Percentiles rank a stretch among this genome's conserved stretches.
phyloP scores from a whole-genome alignment of 2,888 invertebrate genomes.

The Lochmaea crataegi region DNA sequence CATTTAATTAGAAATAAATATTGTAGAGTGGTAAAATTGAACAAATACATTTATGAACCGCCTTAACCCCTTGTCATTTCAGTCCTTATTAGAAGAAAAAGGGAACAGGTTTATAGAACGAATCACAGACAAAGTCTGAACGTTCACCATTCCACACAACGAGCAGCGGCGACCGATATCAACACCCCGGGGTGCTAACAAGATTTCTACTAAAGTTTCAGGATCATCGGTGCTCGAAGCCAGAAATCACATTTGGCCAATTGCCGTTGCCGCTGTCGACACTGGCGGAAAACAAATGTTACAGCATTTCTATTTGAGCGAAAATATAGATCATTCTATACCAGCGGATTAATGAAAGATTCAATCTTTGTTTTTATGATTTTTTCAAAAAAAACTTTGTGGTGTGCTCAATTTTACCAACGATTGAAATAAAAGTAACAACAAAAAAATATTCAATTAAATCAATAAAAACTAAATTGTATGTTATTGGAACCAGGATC shows the following conservation, averaged over 20 bases:
- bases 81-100: not conserved
- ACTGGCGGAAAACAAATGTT: constrained; percentile 23
- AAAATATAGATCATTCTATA: constrained; percentile 16
- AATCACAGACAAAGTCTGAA: not conserved
- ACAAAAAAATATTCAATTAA: no score
- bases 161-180: constrained; percentile 11
- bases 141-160: constrained; percentile 2
- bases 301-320: constrained; percentile 16
- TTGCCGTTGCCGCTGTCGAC: not conserved
- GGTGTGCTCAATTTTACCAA: no score
- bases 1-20: no score
- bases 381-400: no score
- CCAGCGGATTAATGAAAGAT: not conserved
- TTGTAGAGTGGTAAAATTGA: no score
- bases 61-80: not conserved
- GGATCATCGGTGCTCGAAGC: constrained; percentile 9
- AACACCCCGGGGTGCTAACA: constrained; percentile 29
- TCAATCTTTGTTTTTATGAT: no score
- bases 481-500: no score
- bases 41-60: not conserved
- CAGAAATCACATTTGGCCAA: constrained; percentile 17
- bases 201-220: constrained; percentile 20
- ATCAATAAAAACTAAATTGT: no score
- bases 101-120: not conserved
- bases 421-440: no score